Evolutionary conservation across 2,888 invertebrate species (phyloP).

Genomic region (Nomada hirtipes): DNA sequence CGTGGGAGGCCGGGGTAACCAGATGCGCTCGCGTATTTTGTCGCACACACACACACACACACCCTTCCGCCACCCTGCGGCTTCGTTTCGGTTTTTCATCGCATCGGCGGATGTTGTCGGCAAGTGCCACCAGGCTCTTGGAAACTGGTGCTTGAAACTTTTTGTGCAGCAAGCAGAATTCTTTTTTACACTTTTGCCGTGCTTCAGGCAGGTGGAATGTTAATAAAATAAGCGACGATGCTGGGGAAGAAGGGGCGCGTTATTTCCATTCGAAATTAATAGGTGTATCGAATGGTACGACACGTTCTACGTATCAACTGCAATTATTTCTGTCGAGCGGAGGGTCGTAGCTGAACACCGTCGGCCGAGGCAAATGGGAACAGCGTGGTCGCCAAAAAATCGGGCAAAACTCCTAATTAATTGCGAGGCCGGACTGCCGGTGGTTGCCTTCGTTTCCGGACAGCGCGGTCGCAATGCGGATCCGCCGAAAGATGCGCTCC

Average conservation of each 20-base stretch:
- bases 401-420: slow-evolving; percentile 32
- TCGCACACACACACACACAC: background rate
- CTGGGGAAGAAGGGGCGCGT: too few relatives aligned
- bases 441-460: slow-evolving; percentile 42
- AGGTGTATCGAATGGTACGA: too few relatives aligned
- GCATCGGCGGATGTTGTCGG: background rate
- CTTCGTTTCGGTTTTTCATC: slow-evolving; percentile 22
- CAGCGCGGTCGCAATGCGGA: slow-evolving; percentile 47
- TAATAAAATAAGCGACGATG: too few relatives aligned
- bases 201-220: too few relatives aligned
- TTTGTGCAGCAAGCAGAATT: background rate
- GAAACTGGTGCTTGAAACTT: too few relatives aligned
- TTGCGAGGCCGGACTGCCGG: slow-evolving; percentile 17
- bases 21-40: slow-evolving; percentile 51
- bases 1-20: slow-evolving; percentile 63
- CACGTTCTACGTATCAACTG: too few relatives aligned
- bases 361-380: background rate
- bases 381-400: background rate
- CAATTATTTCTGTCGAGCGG: background rate
- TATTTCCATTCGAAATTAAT: too few relatives aligned
- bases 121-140: background rate
- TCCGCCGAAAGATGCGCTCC: slow-evolving; percentile 76
- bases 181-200: background rate
- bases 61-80: background rate
- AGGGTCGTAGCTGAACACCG: background rate